Evolutionary conservation across 2,113 vertebrate genomes (phyloP).

Genomic region (Plecotus auritus): DNA sequence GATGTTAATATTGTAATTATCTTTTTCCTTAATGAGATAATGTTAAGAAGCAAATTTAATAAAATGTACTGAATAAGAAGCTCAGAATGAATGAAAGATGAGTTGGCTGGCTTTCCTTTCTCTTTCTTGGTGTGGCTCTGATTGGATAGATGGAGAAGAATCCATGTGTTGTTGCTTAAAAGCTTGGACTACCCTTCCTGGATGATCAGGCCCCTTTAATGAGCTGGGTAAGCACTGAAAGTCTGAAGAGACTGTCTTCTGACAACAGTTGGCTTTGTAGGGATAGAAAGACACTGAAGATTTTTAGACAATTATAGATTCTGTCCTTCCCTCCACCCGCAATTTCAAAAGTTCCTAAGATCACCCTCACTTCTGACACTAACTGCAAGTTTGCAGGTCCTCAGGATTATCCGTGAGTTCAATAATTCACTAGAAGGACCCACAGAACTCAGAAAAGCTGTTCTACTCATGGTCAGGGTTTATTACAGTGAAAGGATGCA

Average conservation of each 20-base stretch:
- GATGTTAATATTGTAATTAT: constrained; percentile 76
- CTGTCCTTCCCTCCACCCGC: background rate
- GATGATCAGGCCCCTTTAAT: background rate
- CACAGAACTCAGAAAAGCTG: background rate
- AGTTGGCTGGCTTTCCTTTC: background rate
- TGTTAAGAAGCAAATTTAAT: constrained; percentile 61
- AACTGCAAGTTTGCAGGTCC: background rate
- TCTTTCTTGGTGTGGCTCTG: background rate
- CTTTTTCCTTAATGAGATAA: constrained; percentile 64
- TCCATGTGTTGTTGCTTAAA: background rate
- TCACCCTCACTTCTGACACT: background rate
- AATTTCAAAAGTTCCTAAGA: background rate
- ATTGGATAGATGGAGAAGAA: background rate
- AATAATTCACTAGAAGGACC: background rate
- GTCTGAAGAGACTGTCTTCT: background rate
- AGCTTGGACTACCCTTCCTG: background rate
- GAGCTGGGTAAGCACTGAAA: background rate
- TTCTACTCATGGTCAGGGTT: background rate
- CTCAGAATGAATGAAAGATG: constrained; percentile 56
- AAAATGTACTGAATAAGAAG: constrained; percentile 66
- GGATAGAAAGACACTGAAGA: background rate
- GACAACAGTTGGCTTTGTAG: background rate
- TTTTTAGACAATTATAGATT: background rate
- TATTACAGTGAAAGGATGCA: background rate
- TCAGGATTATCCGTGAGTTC: background rate